A percentile compares a stretch with the other conserved stretches of the same genome.
These are phyloP conservation scores for Argya squamiceps DNA, from an alignment of 2,797 vertebrate species.

Conservation along the genomic window DNA sequence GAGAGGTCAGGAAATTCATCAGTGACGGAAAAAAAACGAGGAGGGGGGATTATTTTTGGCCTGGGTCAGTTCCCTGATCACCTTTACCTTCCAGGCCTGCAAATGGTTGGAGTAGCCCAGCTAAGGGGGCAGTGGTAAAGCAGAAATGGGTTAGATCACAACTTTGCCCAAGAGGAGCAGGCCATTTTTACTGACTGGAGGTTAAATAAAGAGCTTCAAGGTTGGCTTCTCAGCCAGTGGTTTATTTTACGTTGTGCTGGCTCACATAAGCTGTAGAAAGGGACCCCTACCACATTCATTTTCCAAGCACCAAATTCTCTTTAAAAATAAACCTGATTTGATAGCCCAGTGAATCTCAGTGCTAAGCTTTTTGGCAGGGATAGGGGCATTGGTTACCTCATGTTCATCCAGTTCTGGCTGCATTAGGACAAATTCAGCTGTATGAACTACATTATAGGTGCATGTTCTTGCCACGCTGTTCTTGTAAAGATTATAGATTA, in stretches of 20 bases:
- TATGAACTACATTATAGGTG: not conserved
- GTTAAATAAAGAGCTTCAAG: not conserved
- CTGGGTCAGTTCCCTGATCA: not conserved
- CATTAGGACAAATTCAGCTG: not conserved
- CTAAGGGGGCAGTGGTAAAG: not conserved
- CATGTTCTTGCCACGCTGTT: not conserved
- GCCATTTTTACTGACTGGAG: not conserved
- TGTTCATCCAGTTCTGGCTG: not conserved
- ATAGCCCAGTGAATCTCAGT: not conserved
- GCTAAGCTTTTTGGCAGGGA: not conserved
- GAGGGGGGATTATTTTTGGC: not conserved
- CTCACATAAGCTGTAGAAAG: not conserved
- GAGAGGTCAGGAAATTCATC: not conserved
- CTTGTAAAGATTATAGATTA: conserved; percentile 41
- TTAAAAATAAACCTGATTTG: not conserved
- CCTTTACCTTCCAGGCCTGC: not conserved
- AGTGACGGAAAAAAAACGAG: not conserved
- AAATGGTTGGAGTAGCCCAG: not conserved
- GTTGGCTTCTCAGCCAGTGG: not conserved
- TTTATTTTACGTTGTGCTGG: not conserved
- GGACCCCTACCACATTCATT: not conserved
- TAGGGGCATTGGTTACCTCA: not conserved
- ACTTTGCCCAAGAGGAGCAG: not conserved
- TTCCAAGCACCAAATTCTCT: not conserved
- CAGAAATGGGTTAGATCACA: not conserved